phyloP scores from a whole-genome alignment of 2,113 vertebrate genomes.

The Ictidomys tridecemlineatus region DNA sequence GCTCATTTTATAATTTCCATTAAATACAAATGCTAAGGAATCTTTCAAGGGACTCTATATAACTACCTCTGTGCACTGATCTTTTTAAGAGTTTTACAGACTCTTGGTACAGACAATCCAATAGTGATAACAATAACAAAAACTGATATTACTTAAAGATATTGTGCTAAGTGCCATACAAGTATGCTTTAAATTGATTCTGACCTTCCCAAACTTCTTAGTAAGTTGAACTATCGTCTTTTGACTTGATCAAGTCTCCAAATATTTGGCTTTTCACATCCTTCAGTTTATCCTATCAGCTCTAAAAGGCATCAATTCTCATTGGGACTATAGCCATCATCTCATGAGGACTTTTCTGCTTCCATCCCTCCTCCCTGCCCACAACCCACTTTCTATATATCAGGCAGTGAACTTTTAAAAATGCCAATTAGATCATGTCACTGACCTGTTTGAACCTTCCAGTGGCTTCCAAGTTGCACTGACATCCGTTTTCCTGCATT shows the following conservation, averaged over 20 bases:
- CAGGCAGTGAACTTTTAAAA: conserved; percentile 60
- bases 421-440: conserved; percentile 38
- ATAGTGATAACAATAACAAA: neutral
- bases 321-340: neutral
- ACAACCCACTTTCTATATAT: neutral
- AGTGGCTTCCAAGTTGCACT: neutral
- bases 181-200: neutral
- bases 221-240: neutral
- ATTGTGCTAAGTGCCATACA: neutral
- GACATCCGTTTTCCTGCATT: conserved; percentile 1
- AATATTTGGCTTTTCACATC: neutral
- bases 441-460: conserved; percentile 18
- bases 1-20: conserved; percentile 18
- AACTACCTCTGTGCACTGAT: neutral
- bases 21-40: neutral
- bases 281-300: neutral
- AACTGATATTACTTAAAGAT: neutral
- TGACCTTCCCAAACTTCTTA: neutral
- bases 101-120: neutral
- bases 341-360: neutral
- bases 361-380: neutral
- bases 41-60: neutral
- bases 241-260: neutral
- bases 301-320: neutral
- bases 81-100: neutral